phyloP scores from a whole-genome alignment of 2,888 invertebrate species.

The Byasa hedistus region DNA sequence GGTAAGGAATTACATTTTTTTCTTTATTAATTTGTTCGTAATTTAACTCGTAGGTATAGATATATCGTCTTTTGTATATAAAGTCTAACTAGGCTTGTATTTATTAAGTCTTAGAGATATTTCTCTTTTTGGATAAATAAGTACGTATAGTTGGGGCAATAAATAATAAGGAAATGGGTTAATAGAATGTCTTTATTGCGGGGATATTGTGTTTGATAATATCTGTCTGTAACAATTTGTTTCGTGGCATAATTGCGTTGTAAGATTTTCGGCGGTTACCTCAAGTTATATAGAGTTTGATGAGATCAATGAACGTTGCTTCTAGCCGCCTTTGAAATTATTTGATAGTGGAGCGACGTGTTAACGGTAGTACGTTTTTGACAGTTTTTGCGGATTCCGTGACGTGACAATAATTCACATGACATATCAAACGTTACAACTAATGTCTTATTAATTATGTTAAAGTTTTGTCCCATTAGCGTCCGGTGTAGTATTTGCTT shows the following conservation, averaged over 20 bases:
- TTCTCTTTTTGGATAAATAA: neutral
- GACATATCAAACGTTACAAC: no score
- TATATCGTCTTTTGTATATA: slow-evolving; percentile 12
- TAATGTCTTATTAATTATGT: no score
- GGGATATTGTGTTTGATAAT: neutral
- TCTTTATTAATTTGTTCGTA: neutral
- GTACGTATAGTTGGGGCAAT: neutral
- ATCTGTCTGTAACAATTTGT: neutral
- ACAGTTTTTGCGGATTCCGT: no score
- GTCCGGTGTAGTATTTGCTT: no score
- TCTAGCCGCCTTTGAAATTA: no score
- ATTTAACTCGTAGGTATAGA: slow-evolving; percentile 3
- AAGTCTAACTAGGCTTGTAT: neutral
- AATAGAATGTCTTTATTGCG: slow-evolving; percentile 10
- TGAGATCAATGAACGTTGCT: no score
- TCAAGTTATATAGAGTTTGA: no score
- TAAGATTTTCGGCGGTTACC: neutral
- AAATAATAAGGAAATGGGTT: neutral
- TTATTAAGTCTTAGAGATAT: slow-evolving; percentile 12
- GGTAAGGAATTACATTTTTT: neutral
- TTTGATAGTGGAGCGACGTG: no score
- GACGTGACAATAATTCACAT: no score
- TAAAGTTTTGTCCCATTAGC: no score
- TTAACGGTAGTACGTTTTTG: no score
- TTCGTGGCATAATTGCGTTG: neutral